Evolutionary conservation across 2,113 vertebrate species (phyloP), one percentile per base, ranked within the genome.

Genomic region (Cyanoliseus patagonus): DNA sequence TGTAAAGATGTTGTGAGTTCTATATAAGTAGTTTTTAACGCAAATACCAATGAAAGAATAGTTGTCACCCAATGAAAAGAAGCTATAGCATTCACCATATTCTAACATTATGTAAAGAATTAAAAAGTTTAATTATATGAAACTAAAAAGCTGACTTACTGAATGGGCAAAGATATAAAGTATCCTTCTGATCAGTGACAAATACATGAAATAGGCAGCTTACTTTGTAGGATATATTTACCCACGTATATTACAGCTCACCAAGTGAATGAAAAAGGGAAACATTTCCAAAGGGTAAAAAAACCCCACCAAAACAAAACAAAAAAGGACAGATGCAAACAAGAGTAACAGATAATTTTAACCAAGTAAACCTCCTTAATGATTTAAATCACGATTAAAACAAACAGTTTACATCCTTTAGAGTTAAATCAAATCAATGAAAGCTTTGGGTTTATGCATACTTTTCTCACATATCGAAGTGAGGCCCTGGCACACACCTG

Each of bases 401-500:
- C 23, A 57, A 88, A 55, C 33, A 22, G 46, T 42, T 70, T 72
- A n/a, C 84, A 83, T 72, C n/a, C 61, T 79, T 2, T 0, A 20
- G 33, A 84, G 59, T 66, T 52, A 80, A 86, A 86, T 42, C 3
- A 64, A 76, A 44, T 39, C 35, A 52, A 0, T 44, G 28, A 77
- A 83, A 83, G 33, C 25, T 91, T 83, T 55, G 59, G 8, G 17
- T 63, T 72, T 63, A 10, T 61, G 73, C 22, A 46, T 8, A 11
- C 9, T 64, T 92, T n/a, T 83, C 63, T n/a, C 17, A 2, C 0
- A 1, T 39, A 33, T 30, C 7, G 1, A 47, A 55, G 30, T 9
- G 49, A 92, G 79, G 64, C 7, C 35, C 39, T 62, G 44, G 52
- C 41, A 49, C 2, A 25, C 0, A 0, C 37, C 57, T 64, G 76